These are phyloP conservation scores for Scaptomyza graminum DNA, from an alignment of 1,140 invertebrate species.

Conservation along the genomic window DNA sequence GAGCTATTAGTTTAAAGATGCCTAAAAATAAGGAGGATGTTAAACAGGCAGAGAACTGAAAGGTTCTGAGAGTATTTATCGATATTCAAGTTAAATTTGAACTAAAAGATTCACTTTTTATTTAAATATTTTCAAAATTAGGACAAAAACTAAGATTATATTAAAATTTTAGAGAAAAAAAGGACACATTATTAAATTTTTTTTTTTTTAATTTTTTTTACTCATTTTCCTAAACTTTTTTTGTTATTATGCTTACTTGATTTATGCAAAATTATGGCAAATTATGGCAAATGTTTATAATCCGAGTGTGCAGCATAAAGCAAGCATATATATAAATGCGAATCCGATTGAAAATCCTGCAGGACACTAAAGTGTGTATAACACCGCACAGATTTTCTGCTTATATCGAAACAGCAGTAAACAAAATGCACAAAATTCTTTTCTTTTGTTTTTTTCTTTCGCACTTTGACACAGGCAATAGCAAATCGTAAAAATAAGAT, in stretches of 20 bases:
- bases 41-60: background rate
- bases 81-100: background rate
- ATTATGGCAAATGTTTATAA: conserved; percentile 55
- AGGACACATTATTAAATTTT: no score
- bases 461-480: conserved; percentile 39
- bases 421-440: conserved; percentile 14
- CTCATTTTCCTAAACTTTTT: no score
- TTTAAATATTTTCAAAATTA: no score
- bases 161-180: no score
- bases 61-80: conserved; percentile 5
- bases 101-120: background rate
- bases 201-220: background rate
- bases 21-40: background rate
- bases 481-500: conserved; percentile 24
- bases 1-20: conserved; percentile 58
- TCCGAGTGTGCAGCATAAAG: conserved; percentile 33
- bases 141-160: no score
- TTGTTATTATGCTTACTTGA: conserved; percentile 41
- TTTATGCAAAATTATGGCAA: conserved; percentile 29
- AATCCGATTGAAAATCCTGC: conserved; percentile 48
- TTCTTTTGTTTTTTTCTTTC: conserved; percentile 3
- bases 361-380: conserved; percentile 76
- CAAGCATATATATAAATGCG: conserved; percentile 28
- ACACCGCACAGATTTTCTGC: conserved; percentile 56
- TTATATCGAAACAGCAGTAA: conserved; percentile 16